Base-by-base conservation (phyloP, 2,888 invertebrate species). In the Phaedon cochleariae region DNA sequence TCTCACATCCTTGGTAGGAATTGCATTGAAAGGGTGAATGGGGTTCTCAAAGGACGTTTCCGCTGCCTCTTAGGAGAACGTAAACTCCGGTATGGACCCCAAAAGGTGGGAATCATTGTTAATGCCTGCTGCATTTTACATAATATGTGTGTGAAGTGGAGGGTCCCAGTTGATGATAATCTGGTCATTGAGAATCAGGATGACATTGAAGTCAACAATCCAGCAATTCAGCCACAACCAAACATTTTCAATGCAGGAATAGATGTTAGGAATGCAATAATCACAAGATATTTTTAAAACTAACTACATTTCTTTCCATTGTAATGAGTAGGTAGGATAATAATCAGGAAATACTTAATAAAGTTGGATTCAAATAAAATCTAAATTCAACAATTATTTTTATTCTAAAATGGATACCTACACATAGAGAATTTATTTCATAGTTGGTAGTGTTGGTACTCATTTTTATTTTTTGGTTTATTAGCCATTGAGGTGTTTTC, bases 51-150 rank as follows among this genome's bases (percentile, higher is more conserved):
- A 49, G 49, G 21, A 49, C 49, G 49, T 20, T 49, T 49, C 15
- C 21, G 21, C 15, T 49, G 49, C 22, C 49, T 49, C 21, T 22
- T 49, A 49, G 49, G 49, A 15, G 49, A 49, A 34, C 31, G 31
- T 34, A 34, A 34, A 34, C 31, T 34, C 31, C 10, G 31, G 9
- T 34, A 34, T 34, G 49, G 49, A 49, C 49, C 49, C 15, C 49
- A 49, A 3, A 49, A 18, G 22, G 49, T 49, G 49, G 49, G 21
- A 20, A 49, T 21, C 49, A 49, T 49, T 49, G 49, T 49, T 49
- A 20, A 49, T 49, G 49, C 49, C 15, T 48, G 48, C 48, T 48
- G 18, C 48, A 48, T 48, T 20, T 48, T 48, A 20, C 48, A 48
- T 20, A 48, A 22, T 21, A 20, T 49, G 20, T 22, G 21, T 21